These are phyloP conservation scores for Eulacestoma nigropectus DNA, from an alignment of 2,113 vertebrate genomes.

Conservation along the genomic window DNA sequence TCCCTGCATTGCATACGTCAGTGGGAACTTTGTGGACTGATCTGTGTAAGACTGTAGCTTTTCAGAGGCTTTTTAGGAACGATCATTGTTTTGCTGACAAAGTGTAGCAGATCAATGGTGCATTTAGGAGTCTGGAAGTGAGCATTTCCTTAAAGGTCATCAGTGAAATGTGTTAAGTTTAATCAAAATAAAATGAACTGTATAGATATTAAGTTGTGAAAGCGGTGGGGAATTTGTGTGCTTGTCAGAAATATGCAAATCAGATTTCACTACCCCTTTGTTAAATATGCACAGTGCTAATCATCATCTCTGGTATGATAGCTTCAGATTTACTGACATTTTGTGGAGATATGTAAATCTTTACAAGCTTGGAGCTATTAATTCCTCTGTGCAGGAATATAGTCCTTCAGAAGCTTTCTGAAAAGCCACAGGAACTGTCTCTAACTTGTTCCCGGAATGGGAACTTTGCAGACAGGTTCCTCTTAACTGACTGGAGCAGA, in stretches of 20 bases:
- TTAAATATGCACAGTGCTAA: slow-evolving; percentile 7
- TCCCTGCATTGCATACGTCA: background rate
- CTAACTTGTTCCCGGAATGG: background rate
- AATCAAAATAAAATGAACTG: slow-evolving; percentile 26
- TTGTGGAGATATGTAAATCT: background rate
- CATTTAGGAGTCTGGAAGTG: background rate
- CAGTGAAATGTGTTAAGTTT: slow-evolving; percentile 30
- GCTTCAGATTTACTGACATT: background rate
- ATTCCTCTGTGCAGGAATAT: background rate
- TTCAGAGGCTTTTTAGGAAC: background rate
- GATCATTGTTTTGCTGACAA: slow-evolving; percentile 35
- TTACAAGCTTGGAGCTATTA: background rate
- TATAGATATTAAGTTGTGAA: background rate
- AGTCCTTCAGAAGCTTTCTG: slow-evolving; percentile 6
- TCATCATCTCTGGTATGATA: background rate
- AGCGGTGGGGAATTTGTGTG: background rate
- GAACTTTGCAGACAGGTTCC: background rate
- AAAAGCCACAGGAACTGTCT: background rate
- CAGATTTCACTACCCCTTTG: background rate
- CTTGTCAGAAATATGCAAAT: background rate
- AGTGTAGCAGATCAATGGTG: background rate
- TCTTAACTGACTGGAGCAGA: background rate
- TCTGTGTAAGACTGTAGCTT: background rate
- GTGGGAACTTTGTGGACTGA: background rate
- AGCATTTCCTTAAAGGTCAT: slow-evolving; percentile 23